Percentiles rank a stretch among this genome's conserved stretches.
Evolutionary conservation across 1,140 invertebrate species (phyloP).

Genomic region (Triops longicaudatus): DNA sequence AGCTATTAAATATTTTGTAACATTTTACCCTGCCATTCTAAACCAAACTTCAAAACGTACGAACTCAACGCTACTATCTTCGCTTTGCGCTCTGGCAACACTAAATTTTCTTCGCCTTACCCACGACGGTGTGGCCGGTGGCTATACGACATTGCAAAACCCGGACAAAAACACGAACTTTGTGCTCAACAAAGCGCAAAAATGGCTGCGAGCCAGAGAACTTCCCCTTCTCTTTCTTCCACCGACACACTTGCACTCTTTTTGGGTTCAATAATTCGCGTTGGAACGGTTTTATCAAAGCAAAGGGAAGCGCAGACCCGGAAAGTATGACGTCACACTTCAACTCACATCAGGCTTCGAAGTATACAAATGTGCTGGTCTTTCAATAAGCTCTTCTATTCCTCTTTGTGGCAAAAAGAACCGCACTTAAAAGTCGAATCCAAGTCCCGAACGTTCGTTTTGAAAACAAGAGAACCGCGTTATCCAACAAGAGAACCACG

Average conservation of each 20-base stretch:
- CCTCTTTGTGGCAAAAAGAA: too few species aligned
- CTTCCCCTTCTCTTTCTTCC: not conserved
- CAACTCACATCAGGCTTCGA: not conserved
- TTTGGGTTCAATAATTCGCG: not conserved
- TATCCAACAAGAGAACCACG: too few species aligned
- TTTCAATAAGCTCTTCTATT: too few species aligned
- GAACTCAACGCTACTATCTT: not conserved
- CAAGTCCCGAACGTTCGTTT: too few species aligned
- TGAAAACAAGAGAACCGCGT: too few species aligned
- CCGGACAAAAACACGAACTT: not conserved
- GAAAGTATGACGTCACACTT: not conserved
- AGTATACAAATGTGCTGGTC: not conserved
- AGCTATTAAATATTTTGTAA: not conserved
- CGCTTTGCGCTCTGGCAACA: not conserved
- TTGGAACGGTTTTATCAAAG: too few species aligned
- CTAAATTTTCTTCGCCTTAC: not conserved
- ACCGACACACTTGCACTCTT: not conserved
- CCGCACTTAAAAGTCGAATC: too few species aligned
- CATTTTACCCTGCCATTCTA: not conserved
- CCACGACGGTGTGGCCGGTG: constrained; percentile 9
- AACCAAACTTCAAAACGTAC: not conserved
- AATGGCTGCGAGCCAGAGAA: not conserved
- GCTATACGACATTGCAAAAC: not conserved
- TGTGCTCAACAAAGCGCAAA: not conserved
- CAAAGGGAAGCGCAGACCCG: not conserved